phyloP scores from a whole-genome alignment of 2,888 invertebrate genomes.

The Taphrorychus bicolor region DNA sequence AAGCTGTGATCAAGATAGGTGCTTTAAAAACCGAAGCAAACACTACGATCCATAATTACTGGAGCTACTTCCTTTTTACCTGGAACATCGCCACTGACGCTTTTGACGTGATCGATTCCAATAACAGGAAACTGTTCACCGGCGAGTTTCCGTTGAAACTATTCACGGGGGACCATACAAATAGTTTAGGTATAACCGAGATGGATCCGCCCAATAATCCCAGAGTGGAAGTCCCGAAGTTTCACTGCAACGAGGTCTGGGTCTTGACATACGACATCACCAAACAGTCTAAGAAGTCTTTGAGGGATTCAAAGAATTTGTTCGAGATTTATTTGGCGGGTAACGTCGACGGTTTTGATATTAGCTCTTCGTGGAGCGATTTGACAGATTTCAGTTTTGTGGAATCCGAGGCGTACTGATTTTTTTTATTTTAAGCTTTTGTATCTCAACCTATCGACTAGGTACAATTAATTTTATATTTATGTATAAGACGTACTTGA shows the following conservation, averaged over 20 bases:
- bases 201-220: constrained; percentile 45
- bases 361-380: too few relatives aligned
- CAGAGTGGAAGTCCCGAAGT: constrained; percentile 38
- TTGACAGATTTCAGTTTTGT: too few relatives aligned
- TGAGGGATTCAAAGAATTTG: constrained; percentile 52
- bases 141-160: not conserved
- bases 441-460: too few relatives aligned
- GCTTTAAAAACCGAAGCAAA: constrained; percentile 50
- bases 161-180: not conserved
- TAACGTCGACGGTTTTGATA: too few relatives aligned
- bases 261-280: constrained; percentile 53
- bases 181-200: not conserved
- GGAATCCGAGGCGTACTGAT: too few relatives aligned
- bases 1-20: constrained; percentile 59
- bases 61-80: constrained; percentile 55
- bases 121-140: constrained; percentile 50
- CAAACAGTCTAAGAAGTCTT: constrained; percentile 50
- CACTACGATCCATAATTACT: constrained; percentile 52
- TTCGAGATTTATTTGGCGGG: constrained; percentile 5
- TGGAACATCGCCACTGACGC: constrained; percentile 58
- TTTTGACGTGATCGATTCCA: constrained; percentile 56
- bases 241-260: constrained; percentile 50
- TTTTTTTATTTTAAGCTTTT: too few relatives aligned
- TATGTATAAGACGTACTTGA: too few relatives aligned
- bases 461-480: too few relatives aligned